Evolutionary conservation across 2,888 invertebrate species (phyloP).

Genomic region (Agrilus cyanescens): DNA sequence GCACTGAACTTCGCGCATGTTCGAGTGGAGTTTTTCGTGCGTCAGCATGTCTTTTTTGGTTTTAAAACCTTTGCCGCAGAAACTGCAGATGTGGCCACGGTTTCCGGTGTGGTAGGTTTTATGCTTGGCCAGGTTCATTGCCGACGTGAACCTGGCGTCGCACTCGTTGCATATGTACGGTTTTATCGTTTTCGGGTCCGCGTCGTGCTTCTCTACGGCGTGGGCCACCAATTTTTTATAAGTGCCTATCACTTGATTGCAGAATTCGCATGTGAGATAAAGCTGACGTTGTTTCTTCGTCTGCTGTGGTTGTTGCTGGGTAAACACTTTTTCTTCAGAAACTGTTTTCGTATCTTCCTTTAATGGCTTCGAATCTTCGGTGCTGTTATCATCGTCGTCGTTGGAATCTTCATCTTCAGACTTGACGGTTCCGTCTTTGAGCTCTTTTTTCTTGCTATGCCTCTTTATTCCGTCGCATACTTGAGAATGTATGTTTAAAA

Average conservation of each 20-base stretch:
- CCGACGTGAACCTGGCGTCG: conserved; percentile 21
- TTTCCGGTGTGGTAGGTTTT: conserved; percentile 23
- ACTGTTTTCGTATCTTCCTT: no score
- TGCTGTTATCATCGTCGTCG: no score
- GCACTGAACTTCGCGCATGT: conserved; percentile 23
- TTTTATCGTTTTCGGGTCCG: conserved; percentile 20
- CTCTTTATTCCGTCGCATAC: conserved; percentile 14
- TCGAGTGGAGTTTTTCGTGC: conserved; percentile 25
- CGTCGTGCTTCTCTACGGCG: conserved; percentile 18
- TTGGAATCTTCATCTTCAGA: no score
- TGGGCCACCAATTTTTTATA: conserved; percentile 22
- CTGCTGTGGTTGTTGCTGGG: no score
- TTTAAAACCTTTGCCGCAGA: conserved; percentile 33
- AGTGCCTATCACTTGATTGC: conserved; percentile 17
- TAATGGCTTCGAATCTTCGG: no score
- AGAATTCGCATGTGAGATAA: conserved; percentile 21
- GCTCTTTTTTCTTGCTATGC: conserved; percentile 1
- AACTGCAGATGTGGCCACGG: conserved; percentile 23
- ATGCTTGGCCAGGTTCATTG: conserved; percentile 24
- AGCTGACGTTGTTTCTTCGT: not conserved
- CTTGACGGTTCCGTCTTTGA: no score
- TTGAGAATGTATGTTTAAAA: conserved; percentile 16
- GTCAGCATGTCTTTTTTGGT: conserved; percentile 24
- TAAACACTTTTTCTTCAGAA: no score
- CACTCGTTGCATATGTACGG: conserved; percentile 25